phyloP scores from a whole-genome alignment of 2,797 vertebrate species.

The Bradypus variegatus region DNA sequence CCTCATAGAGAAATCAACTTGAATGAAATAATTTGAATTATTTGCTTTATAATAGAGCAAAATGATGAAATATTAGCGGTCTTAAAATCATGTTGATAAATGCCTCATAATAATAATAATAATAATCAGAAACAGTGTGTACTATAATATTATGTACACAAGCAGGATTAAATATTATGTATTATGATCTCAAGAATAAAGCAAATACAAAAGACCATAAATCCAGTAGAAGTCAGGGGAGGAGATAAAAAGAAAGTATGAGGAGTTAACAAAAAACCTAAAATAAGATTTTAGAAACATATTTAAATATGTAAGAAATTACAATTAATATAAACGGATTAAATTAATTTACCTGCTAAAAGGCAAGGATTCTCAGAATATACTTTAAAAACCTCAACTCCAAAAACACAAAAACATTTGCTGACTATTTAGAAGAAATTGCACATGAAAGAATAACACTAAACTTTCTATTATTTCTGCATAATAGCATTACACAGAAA shows the following conservation, averaged over 20 bases:
- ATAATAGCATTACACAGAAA: not conserved
- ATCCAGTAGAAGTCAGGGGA: not conserved
- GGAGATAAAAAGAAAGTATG: not conserved
- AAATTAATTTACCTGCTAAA: not conserved
- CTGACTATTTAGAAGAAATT: not conserved
- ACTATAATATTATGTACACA: not conserved
- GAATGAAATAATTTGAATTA: slow-evolving; percentile 8
- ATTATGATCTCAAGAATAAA: not conserved
- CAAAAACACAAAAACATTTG: not conserved
- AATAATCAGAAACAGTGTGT: not conserved
- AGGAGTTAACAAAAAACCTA: not conserved
- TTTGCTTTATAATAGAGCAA: not conserved
- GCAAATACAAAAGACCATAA: not conserved
- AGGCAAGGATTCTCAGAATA: not conserved
- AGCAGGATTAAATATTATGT: not conserved
- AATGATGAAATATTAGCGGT: not conserved
- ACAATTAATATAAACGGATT: not conserved
- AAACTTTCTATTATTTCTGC: not conserved
- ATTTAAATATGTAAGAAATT: not conserved
- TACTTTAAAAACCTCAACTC: not conserved
- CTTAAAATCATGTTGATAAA: not conserved
- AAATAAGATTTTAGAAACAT: not conserved
- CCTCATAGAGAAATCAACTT: not conserved
- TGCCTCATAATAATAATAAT: not conserved
- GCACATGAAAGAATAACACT: not conserved